These are phyloP conservation scores for Aphaenogaster floridana DNA, from an alignment of 1,140 invertebrate species.

Conservation along the genomic window DNA sequence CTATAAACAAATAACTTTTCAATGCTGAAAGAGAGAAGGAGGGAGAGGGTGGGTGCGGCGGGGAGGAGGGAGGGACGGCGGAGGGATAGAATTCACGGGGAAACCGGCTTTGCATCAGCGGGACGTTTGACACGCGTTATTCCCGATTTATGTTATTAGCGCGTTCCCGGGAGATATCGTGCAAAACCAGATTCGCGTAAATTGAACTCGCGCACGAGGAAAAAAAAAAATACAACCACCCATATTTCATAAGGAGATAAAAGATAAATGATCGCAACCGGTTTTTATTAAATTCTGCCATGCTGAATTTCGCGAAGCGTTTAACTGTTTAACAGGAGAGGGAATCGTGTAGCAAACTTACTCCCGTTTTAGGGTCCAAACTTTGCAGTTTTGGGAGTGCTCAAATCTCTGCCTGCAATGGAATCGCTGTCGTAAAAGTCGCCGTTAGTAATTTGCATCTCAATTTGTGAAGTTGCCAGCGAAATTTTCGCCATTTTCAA, in stretches of 20 bases:
- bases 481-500: constrained; percentile 37
- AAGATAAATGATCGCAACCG: constrained; percentile 5
- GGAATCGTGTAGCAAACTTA: constrained; percentile 4
- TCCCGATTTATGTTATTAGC: constrained; percentile 55
- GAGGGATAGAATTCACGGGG: neutral
- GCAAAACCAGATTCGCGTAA: constrained; percentile 44
- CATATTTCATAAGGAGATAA: constrained; percentile 43
- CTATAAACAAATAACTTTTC: constrained; percentile 50
- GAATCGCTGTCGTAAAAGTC: constrained; percentile 19
- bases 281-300: constrained; percentile 26
- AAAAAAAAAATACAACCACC: constrained; percentile 7
- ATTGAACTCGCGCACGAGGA: constrained; percentile 17
- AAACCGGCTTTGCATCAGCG: constrained; percentile 10
- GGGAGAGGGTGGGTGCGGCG: too few species aligned
- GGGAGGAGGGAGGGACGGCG: neutral
- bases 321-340: neutral
- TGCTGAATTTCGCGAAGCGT: neutral
- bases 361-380: constrained; percentile 12
- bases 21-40: neutral
- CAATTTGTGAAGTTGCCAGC: constrained; percentile 26
- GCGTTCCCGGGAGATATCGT: constrained; percentile 28
- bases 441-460: constrained; percentile 35
- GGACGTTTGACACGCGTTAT: constrained; percentile 52
- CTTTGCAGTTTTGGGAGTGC: constrained; percentile 26
- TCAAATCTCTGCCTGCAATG: constrained; percentile 36